Conservation (phyloP, 2,888 invertebrate genomes). For the Chrysodeixis includens region DNA sequence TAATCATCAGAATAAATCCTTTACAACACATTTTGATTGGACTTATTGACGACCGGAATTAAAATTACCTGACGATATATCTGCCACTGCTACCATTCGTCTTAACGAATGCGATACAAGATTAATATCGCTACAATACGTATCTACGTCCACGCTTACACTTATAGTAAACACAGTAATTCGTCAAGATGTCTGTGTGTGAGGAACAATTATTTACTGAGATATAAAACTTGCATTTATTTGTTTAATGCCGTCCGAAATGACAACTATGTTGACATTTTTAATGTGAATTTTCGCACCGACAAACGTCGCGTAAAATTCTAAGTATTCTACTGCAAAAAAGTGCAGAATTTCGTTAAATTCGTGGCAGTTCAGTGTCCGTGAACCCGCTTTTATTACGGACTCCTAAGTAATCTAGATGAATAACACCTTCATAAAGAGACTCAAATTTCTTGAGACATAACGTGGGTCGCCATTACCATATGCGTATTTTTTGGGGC, state of each 20-base stretch:
- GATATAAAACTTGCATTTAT: constrained; percentile 77
- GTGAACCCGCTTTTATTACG: constrained; percentile 81
- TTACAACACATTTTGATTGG: constrained; percentile 71
- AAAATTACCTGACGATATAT: constrained; percentile 69
- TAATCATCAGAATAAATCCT: constrained; percentile 75
- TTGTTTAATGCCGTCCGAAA: constrained; percentile 79
- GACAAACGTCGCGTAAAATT: constrained; percentile 72
- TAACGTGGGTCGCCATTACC: constrained; percentile 79
- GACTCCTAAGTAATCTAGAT: constrained; percentile 81
- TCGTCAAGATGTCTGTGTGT: constrained; percentile 62
- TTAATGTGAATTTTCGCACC: constrained; percentile 81
- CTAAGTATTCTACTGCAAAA: constrained; percentile 81
- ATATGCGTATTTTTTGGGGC: constrained; percentile 71
- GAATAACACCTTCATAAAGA: constrained; percentile 81
- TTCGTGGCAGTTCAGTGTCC: constrained; percentile 72
- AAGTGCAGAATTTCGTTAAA: constrained; percentile 84
- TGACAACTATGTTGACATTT: constrained; percentile 76
- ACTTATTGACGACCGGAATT: constrained; percentile 69
- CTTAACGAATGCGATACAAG: constrained; percentile 50
- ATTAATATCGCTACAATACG: constrained; percentile 49
- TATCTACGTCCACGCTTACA: constrained; percentile 36
- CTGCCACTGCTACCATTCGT: constrained; percentile 57
- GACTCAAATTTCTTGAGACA: constrained; percentile 74
- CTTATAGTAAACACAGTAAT: constrained; percentile 55
- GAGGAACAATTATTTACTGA: constrained; percentile 74